Evolutionary conservation across 2,888 invertebrate species (phyloP), one percentile per base, ranked within the genome.

Genomic region (Mechanitis messenoides): DNA sequence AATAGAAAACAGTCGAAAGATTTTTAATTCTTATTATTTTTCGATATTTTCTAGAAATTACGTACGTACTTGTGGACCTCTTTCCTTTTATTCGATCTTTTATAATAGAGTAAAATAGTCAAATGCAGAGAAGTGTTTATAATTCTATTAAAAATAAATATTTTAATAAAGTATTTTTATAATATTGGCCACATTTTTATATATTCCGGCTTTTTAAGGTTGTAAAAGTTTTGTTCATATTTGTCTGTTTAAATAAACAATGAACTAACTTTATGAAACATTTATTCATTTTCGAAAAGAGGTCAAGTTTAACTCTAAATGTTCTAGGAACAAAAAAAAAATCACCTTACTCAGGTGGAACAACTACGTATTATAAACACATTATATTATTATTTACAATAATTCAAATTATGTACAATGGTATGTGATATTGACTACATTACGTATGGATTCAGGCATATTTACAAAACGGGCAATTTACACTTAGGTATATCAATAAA

Each of bases 281-380:
- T 50, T 35, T 20, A 9, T 2, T 38, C 9, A 50, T 42, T 12
- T 50, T 53, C 56, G 62, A 67, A 67, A 69, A 68, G 66, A 68
- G 69, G 65, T 60, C 66, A 56, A 45, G 31, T 60, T 64, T 55
- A 64, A 64, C 74, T 73, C 75, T 72, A 74, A 74, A 75, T 66
- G 87, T 88, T 87, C 87, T 88, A 87, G 74, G 88, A 89, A 89
- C 88, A 74, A 72, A 83, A 78, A 83, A 78, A 53, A 55, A 78
- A 81, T 77, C 79, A 85, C 85, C 86, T 82, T 79, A 65, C 70
- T 55, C 78, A 72, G 82, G 83, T 84, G 73, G 74, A 77, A 77
- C 72, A 69, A 60, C 69, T 69, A 69, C 63, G n/a, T 54, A 42
- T 55, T 35, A 55, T 59, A 59, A 64, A 62, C 56, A 61, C 57